phyloP scores from a whole-genome alignment of 1,140 invertebrate species.

The Nephotettix cincticeps region DNA sequence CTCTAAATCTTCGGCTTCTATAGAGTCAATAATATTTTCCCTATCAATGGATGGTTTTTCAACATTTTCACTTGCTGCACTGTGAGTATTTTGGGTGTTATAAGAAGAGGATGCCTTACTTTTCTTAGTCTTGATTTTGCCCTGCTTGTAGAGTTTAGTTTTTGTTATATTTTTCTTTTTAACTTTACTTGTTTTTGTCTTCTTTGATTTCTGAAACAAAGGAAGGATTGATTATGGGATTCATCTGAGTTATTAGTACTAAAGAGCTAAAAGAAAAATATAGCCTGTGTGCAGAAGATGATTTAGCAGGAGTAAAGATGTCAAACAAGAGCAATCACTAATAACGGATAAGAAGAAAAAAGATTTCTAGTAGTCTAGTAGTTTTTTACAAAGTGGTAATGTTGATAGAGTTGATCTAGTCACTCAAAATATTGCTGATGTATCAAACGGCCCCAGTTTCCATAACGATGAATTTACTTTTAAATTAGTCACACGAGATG shows the following conservation, averaged over 20 bases:
- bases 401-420: no score
- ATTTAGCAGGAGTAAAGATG: background rate
- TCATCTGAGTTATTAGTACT: no score
- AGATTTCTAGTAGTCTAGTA: background rate
- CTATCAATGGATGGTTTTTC: conserved; percentile 54
- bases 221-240: background rate
- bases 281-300: background rate
- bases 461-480: no score
- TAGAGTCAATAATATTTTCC: conserved; percentile 62
- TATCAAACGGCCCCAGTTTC: no score
- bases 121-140: conserved; percentile 57
- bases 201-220: conserved; percentile 25
- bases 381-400: background rate
- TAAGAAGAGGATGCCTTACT: conserved; percentile 43
- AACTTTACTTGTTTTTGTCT: conserved; percentile 39
- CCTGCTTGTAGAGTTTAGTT: conserved; percentile 60
- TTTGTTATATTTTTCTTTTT: conserved; percentile 63
- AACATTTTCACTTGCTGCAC: conserved; percentile 43
- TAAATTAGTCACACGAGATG: no score
- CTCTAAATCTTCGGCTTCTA: conserved; percentile 61
- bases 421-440: background rate
- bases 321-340: background rate
- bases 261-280: background rate
- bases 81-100: conserved; percentile 45
- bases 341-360: background rate